A percentile compares a stretch with the other conserved stretches of the same genome.
Conservation (phyloP, 1,140 invertebrate genomes). For the Eubasilissa regina region DNA sequence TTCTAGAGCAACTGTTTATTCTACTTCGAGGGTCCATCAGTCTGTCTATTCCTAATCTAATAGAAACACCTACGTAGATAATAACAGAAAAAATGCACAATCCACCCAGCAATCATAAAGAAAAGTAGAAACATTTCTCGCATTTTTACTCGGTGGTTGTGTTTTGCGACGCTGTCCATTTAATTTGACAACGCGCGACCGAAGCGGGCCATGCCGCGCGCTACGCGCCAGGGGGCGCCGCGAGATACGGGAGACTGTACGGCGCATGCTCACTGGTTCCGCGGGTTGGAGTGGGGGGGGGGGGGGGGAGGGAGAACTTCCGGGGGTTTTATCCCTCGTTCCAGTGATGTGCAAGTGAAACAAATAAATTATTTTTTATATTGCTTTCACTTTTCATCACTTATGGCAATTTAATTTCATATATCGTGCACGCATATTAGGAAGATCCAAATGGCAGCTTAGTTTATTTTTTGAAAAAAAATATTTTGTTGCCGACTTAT, state of each 20-base stretch:
- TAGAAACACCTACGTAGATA: no score
- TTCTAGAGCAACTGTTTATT: no score
- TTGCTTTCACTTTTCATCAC: not conserved
- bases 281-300: not conserved
- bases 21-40: no score
- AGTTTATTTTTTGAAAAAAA: not conserved
- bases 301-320: not conserved
- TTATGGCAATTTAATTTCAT: not conserved
- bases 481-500: not conserved
- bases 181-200: no score
- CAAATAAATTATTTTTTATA: not conserved
- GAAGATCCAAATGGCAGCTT: not conserved
- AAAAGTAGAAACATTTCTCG: no score
- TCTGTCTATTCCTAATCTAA: no score
- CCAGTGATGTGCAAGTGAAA: constrained; percentile 2
- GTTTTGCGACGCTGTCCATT: no score
- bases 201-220: not conserved
- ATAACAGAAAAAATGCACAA: no score
- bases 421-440: not conserved
- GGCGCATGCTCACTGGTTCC: not conserved
- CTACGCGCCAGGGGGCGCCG: not conserved
- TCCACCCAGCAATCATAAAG: no score
- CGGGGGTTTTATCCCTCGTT: constrained; percentile 9
- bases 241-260: constrained; percentile 18
- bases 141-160: no score